Evolutionary conservation across 2,888 invertebrate species (phyloP), one percentile per base, ranked within the genome.

Genomic region (Melikaiella ostensackeni): DNA sequence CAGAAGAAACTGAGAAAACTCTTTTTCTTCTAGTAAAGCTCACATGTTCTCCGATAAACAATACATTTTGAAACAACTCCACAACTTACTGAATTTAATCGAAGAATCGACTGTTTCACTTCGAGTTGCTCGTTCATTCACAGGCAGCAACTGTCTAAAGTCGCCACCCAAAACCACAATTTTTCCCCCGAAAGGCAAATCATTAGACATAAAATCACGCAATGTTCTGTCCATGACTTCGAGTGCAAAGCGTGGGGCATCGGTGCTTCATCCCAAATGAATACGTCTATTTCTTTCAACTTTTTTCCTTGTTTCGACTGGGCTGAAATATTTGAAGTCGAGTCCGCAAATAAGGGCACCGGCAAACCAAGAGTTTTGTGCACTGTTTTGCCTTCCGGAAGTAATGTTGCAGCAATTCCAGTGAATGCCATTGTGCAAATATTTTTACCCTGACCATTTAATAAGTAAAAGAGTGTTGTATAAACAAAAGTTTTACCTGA

Each of bases 331-430:
- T 76, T 80, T n/a, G 79, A 81, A 21, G 82, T 75, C 8, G 82
- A 81, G 80, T 84, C 38, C 11, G 13, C 38, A 13, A 13, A 42
- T 42, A 42, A 13, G 2, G 38, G 13, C 11, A 42, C 8, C 13
- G 87, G 88, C 57, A 89, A 75, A 30, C 85, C 83, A 80, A 91
- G 90, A 27, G 83, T 78, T 30, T 86, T 86, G 77, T 91, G 91
- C 1, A 86, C 86, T 21, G 91, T 92, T 78, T 85, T 81, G 9
- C 91, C 91, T n/a, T 87, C 83, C 27, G 81, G 82, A 46, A 91
- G 88, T 33, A 33, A 33, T 33, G 7, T 33, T 33, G 33, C 33
- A 33, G 33, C 88, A 42, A 88, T 88, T 8, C 88, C 89, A 4
- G 88, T 88, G 76, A 84, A 87, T 0, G 89, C 88, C 76, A 89